Conservation (phyloP, 2,113 vertebrate species). For the Bostrychus sinensis region DNA sequence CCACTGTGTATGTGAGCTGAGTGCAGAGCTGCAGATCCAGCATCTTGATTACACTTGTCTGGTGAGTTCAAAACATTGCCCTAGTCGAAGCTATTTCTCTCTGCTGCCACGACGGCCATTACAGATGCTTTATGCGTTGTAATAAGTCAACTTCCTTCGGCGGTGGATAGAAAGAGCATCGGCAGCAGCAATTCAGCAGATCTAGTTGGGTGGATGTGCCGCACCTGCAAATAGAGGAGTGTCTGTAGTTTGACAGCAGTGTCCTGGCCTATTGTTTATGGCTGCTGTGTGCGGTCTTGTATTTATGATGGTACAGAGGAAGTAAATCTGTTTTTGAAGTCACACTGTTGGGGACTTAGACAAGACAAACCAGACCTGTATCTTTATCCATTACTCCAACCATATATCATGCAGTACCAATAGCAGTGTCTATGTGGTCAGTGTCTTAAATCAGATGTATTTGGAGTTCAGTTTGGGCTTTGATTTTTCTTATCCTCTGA, state of each 20-base stretch:
- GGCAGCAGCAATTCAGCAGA: slow-evolving; percentile 3
- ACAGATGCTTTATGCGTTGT: background rate
- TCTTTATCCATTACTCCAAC: background rate
- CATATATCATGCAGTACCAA: background rate
- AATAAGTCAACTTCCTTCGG: slow-evolving; percentile 6
- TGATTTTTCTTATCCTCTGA: too few species aligned
- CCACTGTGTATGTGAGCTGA: background rate
- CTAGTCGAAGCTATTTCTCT: background rate
- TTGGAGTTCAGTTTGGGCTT: too few species aligned
- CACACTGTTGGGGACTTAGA: background rate
- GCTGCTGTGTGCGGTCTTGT: slow-evolving; percentile 11
- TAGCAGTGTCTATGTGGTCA: background rate
- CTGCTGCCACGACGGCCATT: background rate
- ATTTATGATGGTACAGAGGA: background rate
- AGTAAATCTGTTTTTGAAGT: background rate
- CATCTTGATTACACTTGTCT: slow-evolving; percentile 19
- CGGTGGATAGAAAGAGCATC: background rate
- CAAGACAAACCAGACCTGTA: slow-evolving; percentile 1
- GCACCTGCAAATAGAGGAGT: background rate
- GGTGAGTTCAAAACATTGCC: slow-evolving; percentile 3
- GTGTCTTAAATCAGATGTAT: background rate
- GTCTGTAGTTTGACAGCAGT: slow-evolving; percentile 6
- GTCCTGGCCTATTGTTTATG: background rate
- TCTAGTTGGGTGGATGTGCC: background rate
- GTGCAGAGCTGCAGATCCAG: slow-evolving; percentile 14